Evolutionary conservation across 2,888 invertebrate species (phyloP), one percentile per base, ranked within the genome.

Genomic region (Clostera curtula): DNA sequence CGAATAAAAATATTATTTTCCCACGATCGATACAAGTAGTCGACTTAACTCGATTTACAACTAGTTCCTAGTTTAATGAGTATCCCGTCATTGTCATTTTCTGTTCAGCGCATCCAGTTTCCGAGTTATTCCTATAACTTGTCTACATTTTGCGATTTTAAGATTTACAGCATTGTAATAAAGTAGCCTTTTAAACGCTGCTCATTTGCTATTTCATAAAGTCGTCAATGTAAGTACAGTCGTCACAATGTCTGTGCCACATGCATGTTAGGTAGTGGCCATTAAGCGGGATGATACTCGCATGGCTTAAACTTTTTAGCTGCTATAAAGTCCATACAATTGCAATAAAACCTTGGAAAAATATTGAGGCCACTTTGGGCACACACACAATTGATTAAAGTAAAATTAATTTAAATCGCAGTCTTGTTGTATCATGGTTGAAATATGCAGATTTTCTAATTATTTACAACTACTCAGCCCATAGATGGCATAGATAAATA

Each of bases 21-120:
- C 31, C 49, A 46, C 40, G 36, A 43, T n/a, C 36, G 35, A 38
- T 17, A 31, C 19, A 2, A 27, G 19, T 33, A 33, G 49, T 49
- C 40, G 24, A 42, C 40, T 40, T 43, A 36, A 36, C 36, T 26
- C 20, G 30, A 36, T 47, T 43, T 43, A 40, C 24, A 50, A 50
- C 47, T 38, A 47, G 50, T 58, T 61, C 49, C 47, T 42, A 47
- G 48, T 40, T 55, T n/a, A 56, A 57, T 56, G 42, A 51, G 47
- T 55, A 43, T 54, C 43, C 50, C 49, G 60, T 56, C 54, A 49
- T 40, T 47, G 48, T 49, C 51, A 43, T 53, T 49, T 56, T 46
- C n/a, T n/a, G 51, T 50, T 53, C 44, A 43, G 28, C 21, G 29
- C 27, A 49, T 46, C 34, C 25, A 35, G 47, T 45, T 49, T 41